phyloP scores from a whole-genome alignment of 1,140 invertebrate genomes.

The Ceratina calcarata region DNA sequence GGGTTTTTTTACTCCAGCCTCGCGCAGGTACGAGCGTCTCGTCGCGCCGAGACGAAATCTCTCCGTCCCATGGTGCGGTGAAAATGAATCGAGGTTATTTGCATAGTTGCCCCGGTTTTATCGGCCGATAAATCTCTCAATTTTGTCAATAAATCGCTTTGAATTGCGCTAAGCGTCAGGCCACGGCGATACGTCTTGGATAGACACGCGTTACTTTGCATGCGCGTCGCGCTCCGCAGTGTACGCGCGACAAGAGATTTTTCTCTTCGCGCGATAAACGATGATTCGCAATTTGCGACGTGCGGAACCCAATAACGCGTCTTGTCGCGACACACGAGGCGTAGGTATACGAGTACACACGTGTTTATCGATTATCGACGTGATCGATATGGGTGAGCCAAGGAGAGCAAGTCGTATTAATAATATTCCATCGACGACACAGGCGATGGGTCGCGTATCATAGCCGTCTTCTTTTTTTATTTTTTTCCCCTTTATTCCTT shows the following conservation, averaged over 20 bases:
- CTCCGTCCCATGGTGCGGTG: not conserved
- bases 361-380: constrained; percentile 72
- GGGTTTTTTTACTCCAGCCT: not conserved
- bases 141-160: constrained; percentile 25
- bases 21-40: not conserved
- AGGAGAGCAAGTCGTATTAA: constrained; percentile 74
- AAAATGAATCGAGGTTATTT: constrained; percentile 15
- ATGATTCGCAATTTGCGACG: constrained; percentile 49
- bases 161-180: constrained; percentile 8
- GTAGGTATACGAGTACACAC: constrained; percentile 48
- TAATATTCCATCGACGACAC: constrained; percentile 64
- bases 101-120: constrained; percentile 14
- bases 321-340: not conserved
- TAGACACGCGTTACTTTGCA: not conserved
- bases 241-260: constrained; percentile 19
- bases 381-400: constrained; percentile 75
- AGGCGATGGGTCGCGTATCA: constrained; percentile 32
- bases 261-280: constrained; percentile 42
- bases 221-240: constrained; percentile 15
- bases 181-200: not conserved
- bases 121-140: constrained; percentile 24
- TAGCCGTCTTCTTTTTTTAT: constrained; percentile 35
- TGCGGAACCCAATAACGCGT: not conserved
- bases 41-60: not conserved
- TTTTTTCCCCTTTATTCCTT: not conserved